These are phyloP conservation scores for Dryocosmus kuriphilus DNA, from an alignment of 2,888 invertebrate species.

Conservation along the genomic window DNA sequence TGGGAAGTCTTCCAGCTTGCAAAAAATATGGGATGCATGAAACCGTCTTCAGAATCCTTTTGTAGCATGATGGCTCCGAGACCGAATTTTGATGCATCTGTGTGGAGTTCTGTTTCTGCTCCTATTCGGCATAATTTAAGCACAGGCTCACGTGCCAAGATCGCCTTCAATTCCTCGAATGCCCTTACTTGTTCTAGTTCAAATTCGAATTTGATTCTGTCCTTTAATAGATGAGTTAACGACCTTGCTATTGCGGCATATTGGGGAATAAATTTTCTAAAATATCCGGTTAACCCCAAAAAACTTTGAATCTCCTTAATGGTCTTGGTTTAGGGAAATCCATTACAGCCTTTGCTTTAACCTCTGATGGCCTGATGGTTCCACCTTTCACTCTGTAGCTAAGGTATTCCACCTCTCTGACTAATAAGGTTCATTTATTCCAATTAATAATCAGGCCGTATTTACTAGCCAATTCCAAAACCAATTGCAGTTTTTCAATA, in stretches of 20 bases:
- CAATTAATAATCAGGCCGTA: slow-evolving; percentile 57
- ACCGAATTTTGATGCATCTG: too few species aligned
- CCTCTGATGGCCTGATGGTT: slow-evolving; percentile 50
- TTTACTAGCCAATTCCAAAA: slow-evolving; percentile 51
- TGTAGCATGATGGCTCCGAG: slow-evolving; percentile 56
- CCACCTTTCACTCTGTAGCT: too few species aligned
- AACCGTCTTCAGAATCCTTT: slow-evolving; percentile 42
- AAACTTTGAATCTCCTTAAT: too few species aligned
- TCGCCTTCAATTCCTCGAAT: too few species aligned
- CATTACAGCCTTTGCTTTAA: slow-evolving; percentile 51
- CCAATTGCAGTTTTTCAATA: slow-evolving; percentile 44
- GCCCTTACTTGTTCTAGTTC: slow-evolving; percentile 27
- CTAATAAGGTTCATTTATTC: slow-evolving; percentile 56
- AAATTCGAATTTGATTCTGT: slow-evolving; percentile 49
- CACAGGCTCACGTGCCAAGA: slow-evolving; percentile 34
- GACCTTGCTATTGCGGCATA: too few species aligned
- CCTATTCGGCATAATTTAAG: slow-evolving; percentile 12
- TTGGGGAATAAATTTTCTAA: too few species aligned
- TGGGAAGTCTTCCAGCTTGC: slow-evolving; percentile 55
- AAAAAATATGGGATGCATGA: slow-evolving; percentile 60
- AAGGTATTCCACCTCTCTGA: slow-evolving; percentile 3
- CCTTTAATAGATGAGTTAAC: slow-evolving; percentile 41
- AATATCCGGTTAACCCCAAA: too few species aligned
- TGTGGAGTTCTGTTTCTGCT: slow-evolving; percentile 49
- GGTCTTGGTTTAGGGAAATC: slow-evolving; percentile 40